Evolutionary conservation across 2,797 vertebrate species (phyloP), one percentile per base, ranked within the genome.

Genomic region (Hybognathus amarus): DNA sequence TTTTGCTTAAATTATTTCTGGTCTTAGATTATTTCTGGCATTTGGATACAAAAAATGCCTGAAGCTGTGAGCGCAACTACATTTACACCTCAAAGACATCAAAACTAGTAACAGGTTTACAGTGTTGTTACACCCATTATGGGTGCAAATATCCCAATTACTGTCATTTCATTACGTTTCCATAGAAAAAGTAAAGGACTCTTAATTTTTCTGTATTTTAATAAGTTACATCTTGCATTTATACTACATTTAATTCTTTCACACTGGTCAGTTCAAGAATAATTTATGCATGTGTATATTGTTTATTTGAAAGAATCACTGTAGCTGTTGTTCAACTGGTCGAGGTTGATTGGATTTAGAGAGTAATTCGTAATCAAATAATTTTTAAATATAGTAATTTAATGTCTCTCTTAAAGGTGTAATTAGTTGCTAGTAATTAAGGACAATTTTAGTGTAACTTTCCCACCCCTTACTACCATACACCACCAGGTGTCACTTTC

Each of bases 401-500:
- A 56, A n/a, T 56, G 54, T n/a, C 22, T 5, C 54, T n/a, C 1
- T 56, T 10, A 11, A 56, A 56, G 10, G 10, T 22, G 8, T 10
- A n/a, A 56, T n/a, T 56, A n/a, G 52, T n/a, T 10, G 52, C 3
- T 22, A 54, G 20, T 4, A 50, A 50, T 20, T 0, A n/a, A 50
- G 17, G 17, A 17, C 5, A 6, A 18, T 52, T 56, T 56, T 10
- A n/a, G 22, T n/a, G 22, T 56, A n/a, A 22, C 1, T 56, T 11
- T 10, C 18, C 20, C 52, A 54, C 9, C 9, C n/a, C 10, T 11
- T 24, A 30, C 24, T 17, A 63, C 10, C 22, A 59, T 30, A 0
- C 2, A 54, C 50, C 71, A 33, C 50, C 38, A 38, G 71, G 30
- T 38, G 71, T 74, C 71, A 74, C 71, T 38, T 74, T 74, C 36